These are phyloP conservation scores for Botia almorhae DNA, from an alignment of 2,797 vertebrate genomes.

Conservation along the genomic window DNA sequence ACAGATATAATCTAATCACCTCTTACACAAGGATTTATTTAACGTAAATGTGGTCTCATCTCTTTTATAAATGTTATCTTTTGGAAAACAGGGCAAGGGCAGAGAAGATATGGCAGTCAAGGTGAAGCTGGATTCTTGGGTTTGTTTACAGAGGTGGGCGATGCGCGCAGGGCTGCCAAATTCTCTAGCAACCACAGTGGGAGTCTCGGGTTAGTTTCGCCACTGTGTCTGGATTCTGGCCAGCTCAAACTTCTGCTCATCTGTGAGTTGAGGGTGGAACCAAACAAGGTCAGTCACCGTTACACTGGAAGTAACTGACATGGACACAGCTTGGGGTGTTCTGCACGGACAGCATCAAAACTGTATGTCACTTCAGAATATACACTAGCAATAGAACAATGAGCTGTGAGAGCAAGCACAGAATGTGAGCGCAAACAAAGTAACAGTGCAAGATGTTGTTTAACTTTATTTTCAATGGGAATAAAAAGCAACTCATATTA, in stretches of 20 bases:
- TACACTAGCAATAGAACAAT: not conserved
- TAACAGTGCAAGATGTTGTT: not conserved
- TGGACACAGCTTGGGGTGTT: not conserved
- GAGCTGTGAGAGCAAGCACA: not conserved
- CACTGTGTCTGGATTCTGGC: constrained; percentile 2
- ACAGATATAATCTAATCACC: constrained; percentile 47
- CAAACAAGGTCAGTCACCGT: not conserved
- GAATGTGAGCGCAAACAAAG: not conserved
- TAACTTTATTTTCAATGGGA: too few relatives aligned
- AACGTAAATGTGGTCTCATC: constrained; percentile 33
- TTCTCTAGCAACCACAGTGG: not conserved
- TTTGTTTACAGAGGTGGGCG: constrained; percentile 37
- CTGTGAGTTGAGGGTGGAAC: not conserved
- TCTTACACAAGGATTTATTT: constrained; percentile 35
- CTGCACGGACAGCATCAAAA: not conserved
- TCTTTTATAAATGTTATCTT: constrained; percentile 52
- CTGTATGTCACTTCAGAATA: not conserved
- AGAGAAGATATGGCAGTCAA: constrained; percentile 13
- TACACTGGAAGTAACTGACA: not conserved
- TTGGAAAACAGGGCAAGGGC: constrained; percentile 2
- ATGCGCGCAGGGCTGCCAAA: constrained; percentile 15
- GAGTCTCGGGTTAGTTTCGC: not conserved
- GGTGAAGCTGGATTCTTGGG: constrained; percentile 4
- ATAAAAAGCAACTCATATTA: too few relatives aligned
- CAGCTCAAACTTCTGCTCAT: constrained; percentile 27